Evolutionary conservation across 2,113 vertebrate species (phyloP), one percentile per base, ranked within the genome.

Genomic region (Oenanthe melanoleuca): DNA sequence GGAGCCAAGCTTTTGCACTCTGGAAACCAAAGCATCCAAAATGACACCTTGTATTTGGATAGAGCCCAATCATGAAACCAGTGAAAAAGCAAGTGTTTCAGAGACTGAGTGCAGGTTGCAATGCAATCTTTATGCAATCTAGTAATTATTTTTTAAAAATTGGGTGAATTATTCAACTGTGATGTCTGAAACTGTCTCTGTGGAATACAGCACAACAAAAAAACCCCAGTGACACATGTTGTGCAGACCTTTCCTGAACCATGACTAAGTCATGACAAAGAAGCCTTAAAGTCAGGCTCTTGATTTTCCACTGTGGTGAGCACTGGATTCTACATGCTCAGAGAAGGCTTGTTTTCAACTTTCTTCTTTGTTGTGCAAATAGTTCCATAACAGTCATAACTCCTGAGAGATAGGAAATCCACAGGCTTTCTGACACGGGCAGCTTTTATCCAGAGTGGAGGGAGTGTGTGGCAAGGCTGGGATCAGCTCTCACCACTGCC

Each of bases 321-420:
- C 52, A 53, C 28, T 57, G 59, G 52, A 22, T 53, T 86, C 63
- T 66, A 17, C 49, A 10, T 15, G 9, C 38, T 71, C 37, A 52
- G 44, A 45, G 22, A 7, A 64, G 52, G 18, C 26, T 89, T 81
- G 70, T 85, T 93, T 84, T 84, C 64, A 74, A 2, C 77, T 81
- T 50, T 31, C n/a, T 87, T 17, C 60, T 93, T 91, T 78, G 65
- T 70, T 93, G 88, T 89, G 90, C 78, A 78, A 78, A 80, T 81
- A 73, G 70, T 50, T 64, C 56, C 28, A 3, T 77, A 81, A 12
- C 73, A 81, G 47, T 78, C 78, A 70, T 73, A 72, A n/a, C 79
- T 86, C 61, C 49, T n/a, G 52, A 50, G 63, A 88, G 40, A 91
- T 4, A 86, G 86, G 81, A 94, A 89, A 92, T 61, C 70, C 78